Evolutionary conservation across 2,113 vertebrate species (phyloP).

Genomic region (Lycaon pictus): DNA sequence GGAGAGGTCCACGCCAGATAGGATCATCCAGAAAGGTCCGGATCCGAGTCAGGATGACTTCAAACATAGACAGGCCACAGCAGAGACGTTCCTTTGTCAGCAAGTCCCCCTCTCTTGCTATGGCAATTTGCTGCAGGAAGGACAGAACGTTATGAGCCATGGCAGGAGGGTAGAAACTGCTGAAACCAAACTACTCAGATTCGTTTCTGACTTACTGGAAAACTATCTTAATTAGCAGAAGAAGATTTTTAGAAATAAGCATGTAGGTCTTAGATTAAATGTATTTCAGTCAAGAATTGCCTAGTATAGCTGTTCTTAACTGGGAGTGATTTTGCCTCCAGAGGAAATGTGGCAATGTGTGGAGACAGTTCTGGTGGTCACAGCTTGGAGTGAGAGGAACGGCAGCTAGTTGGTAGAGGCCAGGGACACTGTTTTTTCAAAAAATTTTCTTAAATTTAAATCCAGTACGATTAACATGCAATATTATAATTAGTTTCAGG

Average conservation of each 20-base stretch:
- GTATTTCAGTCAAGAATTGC: not conserved
- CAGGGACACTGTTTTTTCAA: not conserved
- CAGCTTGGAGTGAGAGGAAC: not conserved
- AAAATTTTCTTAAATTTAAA: not conserved
- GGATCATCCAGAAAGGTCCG: conserved; percentile 92
- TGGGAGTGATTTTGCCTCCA: not conserved
- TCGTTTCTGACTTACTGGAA: not conserved
- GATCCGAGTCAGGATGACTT: conserved; percentile 92
- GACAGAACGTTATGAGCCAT: accelerated
- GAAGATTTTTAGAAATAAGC: not conserved
- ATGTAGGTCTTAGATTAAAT: not conserved
- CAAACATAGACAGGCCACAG: conserved; percentile 95
- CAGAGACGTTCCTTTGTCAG: conserved; percentile 95
- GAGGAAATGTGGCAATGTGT: not conserved
- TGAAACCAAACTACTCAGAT: not conserved
- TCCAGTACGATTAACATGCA: not conserved
- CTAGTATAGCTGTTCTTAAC: not conserved
- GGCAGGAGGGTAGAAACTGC: not conserved
- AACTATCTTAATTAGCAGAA: not conserved
- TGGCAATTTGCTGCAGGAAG: conserved; percentile 92
- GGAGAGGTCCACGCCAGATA: conserved; percentile 93
- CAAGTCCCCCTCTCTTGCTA: conserved; percentile 92
- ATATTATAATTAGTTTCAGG: not conserved
- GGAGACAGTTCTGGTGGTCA: not conserved
- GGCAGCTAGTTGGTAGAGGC: not conserved